phyloP scores from a whole-genome alignment of 2,888 invertebrate genomes.

The Hedya salicella region DNA sequence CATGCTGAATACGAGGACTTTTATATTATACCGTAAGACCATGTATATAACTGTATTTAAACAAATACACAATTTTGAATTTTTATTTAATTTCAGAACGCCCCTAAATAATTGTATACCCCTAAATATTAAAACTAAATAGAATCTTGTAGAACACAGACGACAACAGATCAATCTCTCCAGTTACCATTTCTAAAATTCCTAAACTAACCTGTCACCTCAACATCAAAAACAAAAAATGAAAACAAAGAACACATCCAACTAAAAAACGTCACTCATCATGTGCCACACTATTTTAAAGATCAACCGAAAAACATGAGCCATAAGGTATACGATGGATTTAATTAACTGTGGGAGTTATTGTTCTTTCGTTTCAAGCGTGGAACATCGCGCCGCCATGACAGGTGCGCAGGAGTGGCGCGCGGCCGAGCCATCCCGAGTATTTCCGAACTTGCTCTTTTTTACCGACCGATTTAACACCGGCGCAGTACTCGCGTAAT shows the following conservation, averaged over 20 bases:
- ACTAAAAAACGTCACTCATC: background rate
- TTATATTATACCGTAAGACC: no score
- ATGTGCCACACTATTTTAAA: background rate
- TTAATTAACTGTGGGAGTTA: background rate
- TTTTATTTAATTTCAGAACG: no score
- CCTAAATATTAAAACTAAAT: slow-evolving; percentile 1
- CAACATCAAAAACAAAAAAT: slow-evolving; percentile 26
- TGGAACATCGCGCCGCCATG: slow-evolving; percentile 34
- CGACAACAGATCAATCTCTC: slow-evolving; percentile 17
- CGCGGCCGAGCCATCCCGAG: slow-evolving; percentile 53
- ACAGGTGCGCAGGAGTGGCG: slow-evolving; percentile 50
- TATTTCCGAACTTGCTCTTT: slow-evolving; percentile 58
- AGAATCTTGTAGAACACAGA: background rate
- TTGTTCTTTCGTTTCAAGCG: background rate
- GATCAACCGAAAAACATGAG: background rate
- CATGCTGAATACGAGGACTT: no score
- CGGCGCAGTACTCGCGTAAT: slow-evolving; percentile 62
- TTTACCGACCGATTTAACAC: slow-evolving; percentile 66
- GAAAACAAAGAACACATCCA: slow-evolving; percentile 1
- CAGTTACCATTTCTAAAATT: slow-evolving; percentile 22
- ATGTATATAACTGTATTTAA: no score
- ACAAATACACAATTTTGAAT: no score
- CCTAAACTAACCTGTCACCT: slow-evolving; percentile 24
- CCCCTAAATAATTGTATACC: no score
- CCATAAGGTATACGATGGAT: background rate